phyloP scores from a whole-genome alignment of 2,113 vertebrate genomes.

The Myiozetetes cayanensis region DNA sequence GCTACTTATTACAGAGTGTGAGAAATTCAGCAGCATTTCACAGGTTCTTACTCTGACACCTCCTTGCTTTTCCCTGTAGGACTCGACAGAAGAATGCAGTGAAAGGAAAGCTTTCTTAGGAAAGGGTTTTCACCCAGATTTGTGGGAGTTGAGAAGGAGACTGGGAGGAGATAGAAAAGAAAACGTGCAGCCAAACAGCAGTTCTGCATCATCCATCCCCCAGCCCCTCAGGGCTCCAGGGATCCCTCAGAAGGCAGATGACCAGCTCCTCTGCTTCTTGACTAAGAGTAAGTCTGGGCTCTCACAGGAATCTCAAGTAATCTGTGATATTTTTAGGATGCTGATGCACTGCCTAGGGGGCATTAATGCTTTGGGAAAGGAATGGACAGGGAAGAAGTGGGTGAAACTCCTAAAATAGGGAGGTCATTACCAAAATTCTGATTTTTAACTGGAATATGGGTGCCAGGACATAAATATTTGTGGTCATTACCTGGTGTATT shows the following conservation, averaged over 20 bases:
- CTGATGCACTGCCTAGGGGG: background rate
- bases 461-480: background rate
- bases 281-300: constrained; percentile 5
- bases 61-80: background rate
- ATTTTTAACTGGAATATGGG: background rate
- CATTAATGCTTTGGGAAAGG: background rate
- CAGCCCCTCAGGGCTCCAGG: background rate
- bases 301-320: too few species aligned
- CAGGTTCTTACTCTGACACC: background rate
- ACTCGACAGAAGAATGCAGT: background rate
- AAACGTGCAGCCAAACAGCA: background rate
- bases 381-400: background rate
- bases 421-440: background rate
- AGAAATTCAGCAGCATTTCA: background rate
- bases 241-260: background rate
- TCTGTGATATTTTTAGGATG: background rate
- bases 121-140: background rate
- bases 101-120: background rate
- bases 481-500: background rate
- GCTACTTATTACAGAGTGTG: too few species aligned
- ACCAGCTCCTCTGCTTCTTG: constrained; percentile 4
- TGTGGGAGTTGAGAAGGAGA: background rate
- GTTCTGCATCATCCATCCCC: background rate
- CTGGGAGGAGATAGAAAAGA: background rate
- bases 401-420: background rate